phyloP scores from a whole-genome alignment of 2,113 vertebrate species.

The Ceratotherium simum region DNA sequence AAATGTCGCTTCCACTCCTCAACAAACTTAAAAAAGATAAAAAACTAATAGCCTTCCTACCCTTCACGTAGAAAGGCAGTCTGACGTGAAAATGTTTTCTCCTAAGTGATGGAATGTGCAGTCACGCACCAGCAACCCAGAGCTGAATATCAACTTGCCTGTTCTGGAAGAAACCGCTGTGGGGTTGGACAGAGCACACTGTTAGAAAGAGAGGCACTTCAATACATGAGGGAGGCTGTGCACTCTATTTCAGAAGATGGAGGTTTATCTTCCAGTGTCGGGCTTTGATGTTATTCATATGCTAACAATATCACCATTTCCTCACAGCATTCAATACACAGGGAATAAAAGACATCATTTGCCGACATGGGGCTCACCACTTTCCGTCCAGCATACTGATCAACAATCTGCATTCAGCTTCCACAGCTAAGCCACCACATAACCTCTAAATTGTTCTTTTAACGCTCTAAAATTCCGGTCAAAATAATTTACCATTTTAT shows the following conservation, averaged over 20 bases:
- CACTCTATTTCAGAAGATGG: slow-evolving; percentile 81
- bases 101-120: slow-evolving; percentile 73
- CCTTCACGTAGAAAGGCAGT: slow-evolving; percentile 74
- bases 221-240: slow-evolving; percentile 64
- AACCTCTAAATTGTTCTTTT: slow-evolving; percentile 83
- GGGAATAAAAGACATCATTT: slow-evolving; percentile 87
- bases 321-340: slow-evolving; percentile 79
- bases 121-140: slow-evolving; percentile 65
- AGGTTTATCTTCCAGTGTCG: slow-evolving; percentile 81
- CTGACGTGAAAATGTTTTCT: slow-evolving; percentile 79
- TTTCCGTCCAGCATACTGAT: slow-evolving; percentile 85
- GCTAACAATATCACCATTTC: slow-evolving; percentile 87
- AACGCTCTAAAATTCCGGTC: slow-evolving; percentile 85
- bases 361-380: slow-evolving; percentile 82
- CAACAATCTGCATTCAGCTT: slow-evolving; percentile 76
- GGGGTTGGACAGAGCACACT: slow-evolving; percentile 56
- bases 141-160: slow-evolving; percentile 70
- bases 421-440: slow-evolving; percentile 68
- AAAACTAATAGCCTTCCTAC: slow-evolving; percentile 62
- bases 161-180: slow-evolving; percentile 66
- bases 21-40: slow-evolving; percentile 49
- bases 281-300: slow-evolving; percentile 88
- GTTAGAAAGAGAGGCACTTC: slow-evolving; percentile 69
- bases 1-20: not conserved
- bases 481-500: slow-evolving; percentile 88